phyloP scores from a whole-genome alignment of 2,888 invertebrate species.

The Apeira syringaria region DNA sequence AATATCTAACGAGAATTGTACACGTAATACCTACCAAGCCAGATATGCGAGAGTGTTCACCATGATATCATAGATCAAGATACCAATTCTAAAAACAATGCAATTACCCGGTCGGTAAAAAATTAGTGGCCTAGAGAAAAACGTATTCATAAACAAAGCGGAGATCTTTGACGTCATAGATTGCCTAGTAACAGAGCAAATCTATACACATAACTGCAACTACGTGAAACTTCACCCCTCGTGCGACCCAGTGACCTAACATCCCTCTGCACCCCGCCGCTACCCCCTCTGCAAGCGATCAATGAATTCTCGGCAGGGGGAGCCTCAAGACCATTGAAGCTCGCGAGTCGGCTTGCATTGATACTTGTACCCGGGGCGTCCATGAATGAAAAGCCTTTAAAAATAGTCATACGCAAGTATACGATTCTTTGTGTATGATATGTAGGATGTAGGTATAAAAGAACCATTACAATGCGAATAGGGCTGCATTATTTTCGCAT shows the following conservation, averaged over 20 bases:
- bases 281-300: slow-evolving; percentile 55
- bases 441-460: no score
- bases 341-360: slow-evolving; percentile 47
- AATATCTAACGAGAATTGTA: no score
- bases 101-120: slow-evolving; percentile 38
- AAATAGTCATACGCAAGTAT: no score
- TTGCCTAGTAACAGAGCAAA: slow-evolving; percentile 33
- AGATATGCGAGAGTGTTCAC: background rate
- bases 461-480: background rate
- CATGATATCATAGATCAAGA: slow-evolving; percentile 13
- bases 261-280: slow-evolving; percentile 31
- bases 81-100: slow-evolving; percentile 41
- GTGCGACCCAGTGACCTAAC: slow-evolving; percentile 68
- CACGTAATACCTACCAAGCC: no score
- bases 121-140: slow-evolving; percentile 39
- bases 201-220: slow-evolving; percentile 15
- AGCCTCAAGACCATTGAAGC: slow-evolving; percentile 45
- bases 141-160: slow-evolving; percentile 43
- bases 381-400: slow-evolving; percentile 48
- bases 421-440: no score
- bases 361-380: slow-evolving; percentile 43
- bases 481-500: slow-evolving; percentile 25
- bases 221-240: slow-evolving; percentile 31
- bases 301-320: slow-evolving; percentile 55
- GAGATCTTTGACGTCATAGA: slow-evolving; percentile 39